Base-by-base conservation (phyloP, 2,888 invertebrate species). In the Caenorhabditis sinica region DNA sequence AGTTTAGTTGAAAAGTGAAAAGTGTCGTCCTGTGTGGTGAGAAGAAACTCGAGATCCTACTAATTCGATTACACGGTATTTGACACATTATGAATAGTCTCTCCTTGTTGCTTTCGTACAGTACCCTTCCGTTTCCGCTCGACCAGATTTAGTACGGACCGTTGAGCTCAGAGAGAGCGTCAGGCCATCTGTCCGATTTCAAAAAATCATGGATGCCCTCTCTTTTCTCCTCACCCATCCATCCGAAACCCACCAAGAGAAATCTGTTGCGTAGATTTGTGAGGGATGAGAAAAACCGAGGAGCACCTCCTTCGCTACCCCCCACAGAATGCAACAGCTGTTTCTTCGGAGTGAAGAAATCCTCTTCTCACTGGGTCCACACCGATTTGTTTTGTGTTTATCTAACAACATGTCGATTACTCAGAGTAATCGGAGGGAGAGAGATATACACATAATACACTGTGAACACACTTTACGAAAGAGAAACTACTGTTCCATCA, bases 351-450 rank as follows among this genome's bases (percentile, higher is more conserved):
- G 63, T 36, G 36, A 20, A 49, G 68, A 49, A 65, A 65, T 65
- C 28, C 40, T 40, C 6, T 30, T 28, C 3, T 56, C 25, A 28
- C 51, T 6, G 43, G 51, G 33, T 43, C 63, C 69, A 69, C 79
- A 69, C 79, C 71, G 79, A 79, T 79, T 79, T 79, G 79, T 79
- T 72, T 65, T 79, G 79, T 79, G 79, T 79, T 79, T 79, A 79
- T 79, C 79, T 79, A 79, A 79, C 77, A 77, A 77, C 79, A 79
- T 71, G 61, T 69, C 76, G 68, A 61, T 72, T 79, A 53, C 61
- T 40, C 40, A 11, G 36, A 63, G 72, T 71, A 71, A 65, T 79
- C 53, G 56, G 20, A 11, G 36, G 28, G 28, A 33, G 15, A 73
- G 56, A 56, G 51, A 75, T n/a, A n/a, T n/a, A n/a, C n/a, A n/a